Conservation (phyloP, 1,140 invertebrate genomes). For the Aradophagus sp. region DNA sequence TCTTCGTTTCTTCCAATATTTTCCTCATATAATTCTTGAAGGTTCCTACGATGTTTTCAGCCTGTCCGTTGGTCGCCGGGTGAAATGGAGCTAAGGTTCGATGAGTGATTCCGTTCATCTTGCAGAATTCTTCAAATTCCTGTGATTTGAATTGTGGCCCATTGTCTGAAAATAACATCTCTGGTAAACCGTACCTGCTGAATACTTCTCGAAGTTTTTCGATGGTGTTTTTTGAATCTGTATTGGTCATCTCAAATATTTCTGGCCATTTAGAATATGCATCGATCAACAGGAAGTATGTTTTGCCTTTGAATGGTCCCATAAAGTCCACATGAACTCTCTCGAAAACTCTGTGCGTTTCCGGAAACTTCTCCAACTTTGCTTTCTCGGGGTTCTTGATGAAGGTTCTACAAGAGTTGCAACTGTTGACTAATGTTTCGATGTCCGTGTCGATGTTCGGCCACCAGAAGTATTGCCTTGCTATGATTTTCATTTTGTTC, state of each 20-base stretch:
- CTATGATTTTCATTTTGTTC: slow-evolving; percentile 65
- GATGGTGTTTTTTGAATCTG: slow-evolving; percentile 29
- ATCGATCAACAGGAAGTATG: slow-evolving; percentile 24
- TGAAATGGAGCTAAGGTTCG: slow-evolving; percentile 16
- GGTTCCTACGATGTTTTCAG: slow-evolving; percentile 12
- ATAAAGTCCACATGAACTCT: slow-evolving; percentile 34
- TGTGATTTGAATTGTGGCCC: slow-evolving; percentile 48
- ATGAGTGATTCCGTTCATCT: slow-evolving; percentile 51
- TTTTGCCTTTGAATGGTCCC: slow-evolving; percentile 8
- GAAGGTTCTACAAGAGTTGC: slow-evolving; percentile 11
- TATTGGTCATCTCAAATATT: slow-evolving; percentile 30
- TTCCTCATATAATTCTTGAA: slow-evolving; percentile 17
- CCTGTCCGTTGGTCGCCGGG: slow-evolving; percentile 9
- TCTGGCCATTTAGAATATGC: slow-evolving; percentile 49
- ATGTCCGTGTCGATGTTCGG: slow-evolving; percentile 65
- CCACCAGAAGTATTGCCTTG: slow-evolving; percentile 68
- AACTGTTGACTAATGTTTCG: slow-evolving; percentile 42
- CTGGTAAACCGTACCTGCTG: slow-evolving; percentile 54
- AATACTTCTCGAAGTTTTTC: slow-evolving; percentile 53
- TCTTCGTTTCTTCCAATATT: background rate
- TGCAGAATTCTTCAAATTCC: slow-evolving; percentile 50
- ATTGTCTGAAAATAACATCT: slow-evolving; percentile 55
- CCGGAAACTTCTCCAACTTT: slow-evolving; percentile 25
- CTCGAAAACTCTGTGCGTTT: slow-evolving; percentile 22
- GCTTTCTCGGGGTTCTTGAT: slow-evolving; percentile 24